These are phyloP conservation scores for Trinorchestia longiramus DNA, from an alignment of 1,140 invertebrate species.

Conservation along the genomic window DNA sequence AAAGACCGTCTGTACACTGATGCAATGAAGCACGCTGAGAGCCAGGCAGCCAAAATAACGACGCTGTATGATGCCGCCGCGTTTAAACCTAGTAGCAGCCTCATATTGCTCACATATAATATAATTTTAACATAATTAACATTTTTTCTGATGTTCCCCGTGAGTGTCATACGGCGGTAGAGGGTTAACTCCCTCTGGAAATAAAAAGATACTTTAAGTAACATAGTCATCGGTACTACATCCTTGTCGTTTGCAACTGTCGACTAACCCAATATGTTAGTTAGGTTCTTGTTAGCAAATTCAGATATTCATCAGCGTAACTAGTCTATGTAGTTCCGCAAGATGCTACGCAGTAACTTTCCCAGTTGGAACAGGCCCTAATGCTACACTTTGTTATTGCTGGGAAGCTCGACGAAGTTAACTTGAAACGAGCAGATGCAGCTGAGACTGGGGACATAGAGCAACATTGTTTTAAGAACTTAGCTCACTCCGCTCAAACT, in stretches of 20 bases:
- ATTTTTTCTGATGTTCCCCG: no score
- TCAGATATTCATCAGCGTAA: not conserved
- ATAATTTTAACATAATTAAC: no score
- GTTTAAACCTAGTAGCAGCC: no score
- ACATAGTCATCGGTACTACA: no score
- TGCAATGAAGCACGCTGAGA: no score
- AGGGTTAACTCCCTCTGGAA: no score
- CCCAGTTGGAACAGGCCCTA: not conserved
- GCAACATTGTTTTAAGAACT: not conserved
- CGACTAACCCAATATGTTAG: not conserved
- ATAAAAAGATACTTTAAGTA: no score
- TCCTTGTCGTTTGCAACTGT: not conserved
- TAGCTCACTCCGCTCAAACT: not conserved
- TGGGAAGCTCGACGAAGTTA: not conserved
- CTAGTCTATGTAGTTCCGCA: not conserved
- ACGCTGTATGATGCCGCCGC: no score
- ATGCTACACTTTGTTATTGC: not conserved
- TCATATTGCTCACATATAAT: no score
- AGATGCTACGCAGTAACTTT: not conserved
- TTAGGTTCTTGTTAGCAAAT: not conserved
- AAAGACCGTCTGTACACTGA: no score
- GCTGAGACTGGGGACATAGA: not conserved
- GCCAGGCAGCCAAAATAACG: no score
- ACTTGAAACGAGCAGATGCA: not conserved
- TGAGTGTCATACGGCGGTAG: no score